These are phyloP conservation scores for Apodemia zela DNA, from an alignment of 2,888 invertebrate species.

Conservation along the genomic window DNA sequence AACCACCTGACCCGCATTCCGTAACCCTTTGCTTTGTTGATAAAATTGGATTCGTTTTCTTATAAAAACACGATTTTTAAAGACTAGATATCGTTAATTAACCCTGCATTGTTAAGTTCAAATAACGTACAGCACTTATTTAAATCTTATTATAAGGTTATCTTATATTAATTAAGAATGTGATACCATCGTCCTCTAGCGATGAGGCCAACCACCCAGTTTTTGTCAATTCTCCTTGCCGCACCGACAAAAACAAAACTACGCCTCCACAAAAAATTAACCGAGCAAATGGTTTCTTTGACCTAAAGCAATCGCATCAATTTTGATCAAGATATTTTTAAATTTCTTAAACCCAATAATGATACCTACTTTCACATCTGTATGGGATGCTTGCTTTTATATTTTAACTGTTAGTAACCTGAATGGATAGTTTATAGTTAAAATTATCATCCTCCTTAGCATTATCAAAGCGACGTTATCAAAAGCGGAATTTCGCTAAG, in stretches of 20 bases:
- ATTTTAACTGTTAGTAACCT: constrained; percentile 26
- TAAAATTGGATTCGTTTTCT: constrained; percentile 25
- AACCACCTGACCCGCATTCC: constrained; percentile 65
- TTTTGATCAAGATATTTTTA: constrained; percentile 44
- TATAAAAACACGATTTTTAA: constrained; percentile 21
- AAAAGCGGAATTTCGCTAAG: constrained; percentile 65
- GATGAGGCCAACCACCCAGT: constrained; percentile 41
- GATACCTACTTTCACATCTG: not conserved
- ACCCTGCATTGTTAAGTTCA: too few species aligned
- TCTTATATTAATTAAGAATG: constrained; percentile 19
- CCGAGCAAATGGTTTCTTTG: constrained; percentile 61
- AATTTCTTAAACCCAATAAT: not conserved
- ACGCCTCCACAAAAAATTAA: constrained; percentile 56
- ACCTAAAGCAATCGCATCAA: constrained; percentile 57
- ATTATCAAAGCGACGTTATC: constrained; percentile 72
- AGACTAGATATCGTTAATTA: too few species aligned
- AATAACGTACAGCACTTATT: too few species aligned
- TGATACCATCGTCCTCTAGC: constrained; percentile 8
- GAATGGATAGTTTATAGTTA: constrained; percentile 56
- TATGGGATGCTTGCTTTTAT: constrained; percentile 5
- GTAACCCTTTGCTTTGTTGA: constrained; percentile 46
- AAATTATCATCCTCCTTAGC: constrained; percentile 67
- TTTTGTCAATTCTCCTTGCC: constrained; percentile 53
- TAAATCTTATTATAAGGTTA: constrained; percentile 13
- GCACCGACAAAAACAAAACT: constrained; percentile 54